Conservation (phyloP, 2,888 invertebrate species). For the Pollenia labialis region DNA sequence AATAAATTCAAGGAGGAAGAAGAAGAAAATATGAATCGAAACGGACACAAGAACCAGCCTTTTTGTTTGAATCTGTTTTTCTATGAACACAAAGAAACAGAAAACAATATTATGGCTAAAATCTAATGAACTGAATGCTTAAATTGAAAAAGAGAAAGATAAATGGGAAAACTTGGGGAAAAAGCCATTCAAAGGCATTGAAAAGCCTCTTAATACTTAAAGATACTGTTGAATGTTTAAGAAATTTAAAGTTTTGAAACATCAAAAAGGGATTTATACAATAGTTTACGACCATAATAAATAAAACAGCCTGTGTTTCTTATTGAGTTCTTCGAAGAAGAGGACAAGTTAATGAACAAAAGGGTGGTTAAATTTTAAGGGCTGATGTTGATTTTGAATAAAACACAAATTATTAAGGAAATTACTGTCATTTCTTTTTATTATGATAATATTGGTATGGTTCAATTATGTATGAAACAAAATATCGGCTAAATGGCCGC, state of each 20-base stretch:
- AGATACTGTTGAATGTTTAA: conserved; percentile 11
- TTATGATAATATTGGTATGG: too few species aligned
- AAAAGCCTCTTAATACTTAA: conserved; percentile 2
- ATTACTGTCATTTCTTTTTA: too few species aligned
- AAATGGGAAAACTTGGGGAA: not conserved
- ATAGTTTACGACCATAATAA: not conserved
- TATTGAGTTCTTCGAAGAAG: not conserved
- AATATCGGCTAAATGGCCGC: too few species aligned
- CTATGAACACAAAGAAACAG: conserved; percentile 40
- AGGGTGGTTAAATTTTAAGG: too few species aligned
- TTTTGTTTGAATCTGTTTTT: conserved; percentile 65
- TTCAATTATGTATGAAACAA: too few species aligned
- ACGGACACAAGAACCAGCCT: conserved; percentile 59
- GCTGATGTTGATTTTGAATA: too few species aligned
- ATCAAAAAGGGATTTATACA: not conserved
- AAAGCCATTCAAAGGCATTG: not conserved
- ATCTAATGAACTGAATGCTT: conserved; percentile 27
- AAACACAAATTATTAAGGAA: too few species aligned
- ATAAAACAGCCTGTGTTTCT: not conserved
- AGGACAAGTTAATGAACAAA: not conserved
- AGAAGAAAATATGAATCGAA: conserved; percentile 30
- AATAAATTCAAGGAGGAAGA: not conserved
- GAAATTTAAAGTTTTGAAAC: conserved; percentile 5
- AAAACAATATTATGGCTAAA: conserved; percentile 13
- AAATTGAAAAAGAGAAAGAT: not conserved